phyloP scores from a whole-genome alignment of 2,797 vertebrate genomes.

The Phataginus tetradactyla region DNA sequence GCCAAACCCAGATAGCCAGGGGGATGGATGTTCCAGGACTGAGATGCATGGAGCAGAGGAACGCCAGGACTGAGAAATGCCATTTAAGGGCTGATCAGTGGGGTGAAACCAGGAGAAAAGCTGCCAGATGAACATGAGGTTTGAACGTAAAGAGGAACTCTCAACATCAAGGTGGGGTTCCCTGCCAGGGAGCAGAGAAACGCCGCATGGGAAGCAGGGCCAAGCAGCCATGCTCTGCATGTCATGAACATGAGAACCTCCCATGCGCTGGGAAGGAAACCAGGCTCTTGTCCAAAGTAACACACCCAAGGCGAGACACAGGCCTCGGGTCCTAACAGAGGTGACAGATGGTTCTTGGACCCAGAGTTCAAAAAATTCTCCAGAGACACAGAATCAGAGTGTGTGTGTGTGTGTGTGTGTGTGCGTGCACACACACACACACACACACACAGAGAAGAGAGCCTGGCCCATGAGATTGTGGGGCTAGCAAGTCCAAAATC shows the following conservation, averaged over 20 bases:
- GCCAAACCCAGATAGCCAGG: background rate
- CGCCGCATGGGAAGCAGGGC: rapidly evolving
- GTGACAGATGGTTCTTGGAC: background rate
- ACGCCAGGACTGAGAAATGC: background rate
- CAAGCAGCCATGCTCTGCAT: rapidly evolving
- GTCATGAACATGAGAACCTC: rapidly evolving
- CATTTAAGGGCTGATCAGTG: rapidly evolving
- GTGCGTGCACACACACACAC: too few species aligned
- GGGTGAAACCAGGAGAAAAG: background rate
- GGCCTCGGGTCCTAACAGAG: background rate
- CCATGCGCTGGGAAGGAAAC: rapidly evolving
- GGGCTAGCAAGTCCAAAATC: background rate
- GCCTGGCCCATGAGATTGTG: rapidly evolving
- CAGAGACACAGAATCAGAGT: background rate
- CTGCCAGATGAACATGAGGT: background rate
- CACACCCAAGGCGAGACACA: rapidly evolving
- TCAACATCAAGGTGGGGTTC: background rate
- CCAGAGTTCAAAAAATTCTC: background rate
- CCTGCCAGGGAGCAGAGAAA: background rate
- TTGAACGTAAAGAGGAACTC: background rate
- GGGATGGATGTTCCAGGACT: rapidly evolving
- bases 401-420: background rate
- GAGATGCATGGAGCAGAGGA: rapidly evolving
- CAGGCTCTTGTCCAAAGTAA: too few species aligned
- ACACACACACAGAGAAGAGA: background rate